Conservation (phyloP, 2,113 vertebrate genomes). For the Saccopteryx leptura region DNA sequence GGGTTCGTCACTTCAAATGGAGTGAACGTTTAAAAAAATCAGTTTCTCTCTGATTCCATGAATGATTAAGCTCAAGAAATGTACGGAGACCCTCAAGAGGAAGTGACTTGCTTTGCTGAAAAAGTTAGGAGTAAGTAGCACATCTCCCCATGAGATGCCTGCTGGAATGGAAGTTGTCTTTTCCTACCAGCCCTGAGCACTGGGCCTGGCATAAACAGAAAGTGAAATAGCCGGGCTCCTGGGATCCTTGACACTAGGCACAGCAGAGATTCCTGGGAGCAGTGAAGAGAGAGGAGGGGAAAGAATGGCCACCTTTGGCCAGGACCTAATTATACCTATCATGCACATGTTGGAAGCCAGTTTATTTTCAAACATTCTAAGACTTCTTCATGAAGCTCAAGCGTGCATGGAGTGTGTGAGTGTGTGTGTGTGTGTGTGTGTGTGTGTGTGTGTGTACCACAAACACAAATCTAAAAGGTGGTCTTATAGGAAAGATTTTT, state of each 20-base stretch:
- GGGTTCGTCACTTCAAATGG: background rate
- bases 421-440: background rate
- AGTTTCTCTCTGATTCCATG: background rate
- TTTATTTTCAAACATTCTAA: background rate
- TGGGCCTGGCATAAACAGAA: background rate
- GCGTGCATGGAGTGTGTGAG: fast-evolving
- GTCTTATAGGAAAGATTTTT: background rate
- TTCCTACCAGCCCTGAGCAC: background rate
- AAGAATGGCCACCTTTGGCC: background rate
- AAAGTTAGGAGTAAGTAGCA: background rate
- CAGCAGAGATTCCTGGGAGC: background rate
- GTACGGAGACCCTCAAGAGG: background rate
- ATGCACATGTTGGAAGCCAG: background rate
- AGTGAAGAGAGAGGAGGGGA: background rate
- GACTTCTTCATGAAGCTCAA: background rate
- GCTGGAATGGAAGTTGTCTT: background rate
- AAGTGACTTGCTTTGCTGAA: background rate
- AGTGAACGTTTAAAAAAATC: slow-evolving; percentile 6
- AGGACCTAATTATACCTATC: background rate
- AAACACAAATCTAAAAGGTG: background rate
- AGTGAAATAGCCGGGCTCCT: background rate
- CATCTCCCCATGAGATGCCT: background rate
- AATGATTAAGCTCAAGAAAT: background rate
- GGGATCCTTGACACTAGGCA: background rate
- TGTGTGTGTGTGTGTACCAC: background rate